phyloP scores from a whole-genome alignment of 2,113 vertebrate genomes.

The Syngnathoides biaculeatus region DNA sequence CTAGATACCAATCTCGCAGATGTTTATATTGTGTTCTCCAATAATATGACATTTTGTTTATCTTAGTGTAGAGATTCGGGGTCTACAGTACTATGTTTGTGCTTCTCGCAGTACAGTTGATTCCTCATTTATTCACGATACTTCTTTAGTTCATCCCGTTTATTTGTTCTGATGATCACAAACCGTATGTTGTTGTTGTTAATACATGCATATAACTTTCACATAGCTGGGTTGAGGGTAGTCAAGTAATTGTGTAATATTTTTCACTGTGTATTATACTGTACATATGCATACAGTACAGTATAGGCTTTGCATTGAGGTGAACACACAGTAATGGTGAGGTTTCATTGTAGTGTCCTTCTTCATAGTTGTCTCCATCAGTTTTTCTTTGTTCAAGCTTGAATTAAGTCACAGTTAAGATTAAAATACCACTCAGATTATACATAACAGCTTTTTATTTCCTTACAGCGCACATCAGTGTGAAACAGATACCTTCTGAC shows the following conservation, averaged over 20 bases:
- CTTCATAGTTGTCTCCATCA: slow-evolving; percentile 51
- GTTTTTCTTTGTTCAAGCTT: slow-evolving; percentile 42
- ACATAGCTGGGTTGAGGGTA: slow-evolving; percentile 53
- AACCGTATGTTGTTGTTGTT: slow-evolving; percentile 55
- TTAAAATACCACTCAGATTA: slow-evolving; percentile 44
- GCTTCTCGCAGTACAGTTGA: slow-evolving; percentile 67
- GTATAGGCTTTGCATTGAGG: slow-evolving; percentile 53
- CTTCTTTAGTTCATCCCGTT: slow-evolving; percentile 32
- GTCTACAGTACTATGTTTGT: slow-evolving; percentile 64
- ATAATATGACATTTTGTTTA: slow-evolving; percentile 70
- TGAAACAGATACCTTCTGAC: slow-evolving; percentile 62
- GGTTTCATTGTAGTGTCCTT: slow-evolving; percentile 39
- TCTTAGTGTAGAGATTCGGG: slow-evolving; percentile 68
- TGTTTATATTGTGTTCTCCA: slow-evolving; percentile 66
- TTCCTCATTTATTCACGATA: slow-evolving; percentile 57
- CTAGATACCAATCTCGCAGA: slow-evolving; percentile 67
- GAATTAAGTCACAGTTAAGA: slow-evolving; percentile 45
- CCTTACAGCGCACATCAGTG: slow-evolving; percentile 58
- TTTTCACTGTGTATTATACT: slow-evolving; percentile 53
- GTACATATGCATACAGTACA: slow-evolving; percentile 38
- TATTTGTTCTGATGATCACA: slow-evolving; percentile 52
- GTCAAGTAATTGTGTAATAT: slow-evolving; percentile 52
- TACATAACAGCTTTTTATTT: slow-evolving; percentile 43
- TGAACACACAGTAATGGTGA: slow-evolving; percentile 49
- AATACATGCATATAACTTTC: slow-evolving; percentile 53